Percentiles rank a stretch among this genome's conserved stretches.
Evolutionary conservation across 2,888 invertebrate genomes (phyloP).

Genomic region (Sepioteuthis lessoniana): DNA sequence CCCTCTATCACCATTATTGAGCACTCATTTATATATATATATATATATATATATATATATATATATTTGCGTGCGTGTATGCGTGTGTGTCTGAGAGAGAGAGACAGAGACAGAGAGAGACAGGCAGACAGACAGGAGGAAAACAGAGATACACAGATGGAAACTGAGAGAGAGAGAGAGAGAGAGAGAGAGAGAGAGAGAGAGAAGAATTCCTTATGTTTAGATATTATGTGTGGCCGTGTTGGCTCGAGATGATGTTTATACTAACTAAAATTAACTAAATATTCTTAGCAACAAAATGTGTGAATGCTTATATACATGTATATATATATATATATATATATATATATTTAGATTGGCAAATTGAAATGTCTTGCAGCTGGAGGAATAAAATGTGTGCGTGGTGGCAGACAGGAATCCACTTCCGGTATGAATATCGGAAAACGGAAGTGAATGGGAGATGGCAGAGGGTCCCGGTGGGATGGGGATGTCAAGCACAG

Average conservation of each 20-base stretch:
- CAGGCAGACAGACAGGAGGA: too few species aligned
- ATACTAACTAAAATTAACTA: neutral
- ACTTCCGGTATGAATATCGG: conserved; percentile 11
- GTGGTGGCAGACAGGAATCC: conserved; percentile 10
- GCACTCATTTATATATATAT: too few species aligned
- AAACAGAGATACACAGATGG: too few species aligned
- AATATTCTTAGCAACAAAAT: neutral
- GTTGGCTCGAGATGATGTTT: neutral
- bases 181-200: neutral
- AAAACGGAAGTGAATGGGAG: conserved; percentile 9
- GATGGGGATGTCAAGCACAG: neutral
- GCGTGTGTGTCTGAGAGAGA: neutral
- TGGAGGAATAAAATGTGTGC: neutral
- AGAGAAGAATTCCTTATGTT: too few species aligned
- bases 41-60: neutral
- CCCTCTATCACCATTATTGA: too few species aligned
- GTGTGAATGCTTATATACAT: neutral
- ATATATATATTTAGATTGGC: neutral
- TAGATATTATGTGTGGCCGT: too few species aligned
- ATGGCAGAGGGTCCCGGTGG: neutral
- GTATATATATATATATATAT: neutral
- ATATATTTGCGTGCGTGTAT: neutral
- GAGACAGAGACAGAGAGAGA: neutral
- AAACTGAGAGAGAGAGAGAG: too few species aligned
- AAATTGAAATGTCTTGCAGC: conserved; percentile 21